These are phyloP conservation scores for Drepana falcataria DNA, from an alignment of 2,888 invertebrate species.

Conservation along the genomic window DNA sequence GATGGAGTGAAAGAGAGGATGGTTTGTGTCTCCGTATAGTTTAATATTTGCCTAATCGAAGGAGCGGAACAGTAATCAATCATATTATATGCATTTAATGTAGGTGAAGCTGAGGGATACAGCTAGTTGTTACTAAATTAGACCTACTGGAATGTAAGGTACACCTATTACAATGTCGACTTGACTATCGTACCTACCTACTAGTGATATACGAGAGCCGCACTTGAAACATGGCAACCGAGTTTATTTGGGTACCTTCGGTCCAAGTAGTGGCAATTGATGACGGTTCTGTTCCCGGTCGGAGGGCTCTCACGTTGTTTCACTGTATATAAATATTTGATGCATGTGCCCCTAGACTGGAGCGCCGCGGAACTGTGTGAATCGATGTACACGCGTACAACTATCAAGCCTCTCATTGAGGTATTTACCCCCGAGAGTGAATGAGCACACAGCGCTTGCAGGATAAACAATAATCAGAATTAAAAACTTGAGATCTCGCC, in stretches of 20 bases:
- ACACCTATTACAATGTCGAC: constrained; percentile 16
- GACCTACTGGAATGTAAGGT: neutral
- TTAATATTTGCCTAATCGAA: too few species aligned
- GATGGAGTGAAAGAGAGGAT: too few species aligned
- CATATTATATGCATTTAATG: too few species aligned
- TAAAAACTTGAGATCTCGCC: constrained; percentile 15
- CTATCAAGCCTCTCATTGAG: constrained; percentile 8
- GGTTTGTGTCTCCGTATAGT: too few species aligned
- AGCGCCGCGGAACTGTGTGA: constrained; percentile 31
- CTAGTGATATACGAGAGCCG: constrained; percentile 27
- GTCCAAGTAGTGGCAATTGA: constrained; percentile 40
- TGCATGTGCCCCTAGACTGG: constrained; percentile 27
- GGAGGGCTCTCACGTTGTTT: constrained; percentile 29
- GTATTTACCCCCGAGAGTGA: constrained; percentile 34
- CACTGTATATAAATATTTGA: constrained; percentile 56
- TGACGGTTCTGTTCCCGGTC: constrained; percentile 31
- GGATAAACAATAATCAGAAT: constrained; percentile 34
- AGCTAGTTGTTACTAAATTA: too few species aligned
- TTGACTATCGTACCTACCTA: constrained; percentile 7
- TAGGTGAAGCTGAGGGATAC: too few species aligned
- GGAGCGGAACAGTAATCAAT: too few species aligned
- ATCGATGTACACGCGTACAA: constrained; percentile 36
- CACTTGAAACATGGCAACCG: constrained; percentile 30
- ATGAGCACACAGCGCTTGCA: constrained; percentile 28
- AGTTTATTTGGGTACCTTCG: constrained; percentile 36